Evolutionary conservation across 2,113 vertebrate species (phyloP), one percentile per base, ranked within the genome.

Genomic region (Hyla sarda): DNA sequence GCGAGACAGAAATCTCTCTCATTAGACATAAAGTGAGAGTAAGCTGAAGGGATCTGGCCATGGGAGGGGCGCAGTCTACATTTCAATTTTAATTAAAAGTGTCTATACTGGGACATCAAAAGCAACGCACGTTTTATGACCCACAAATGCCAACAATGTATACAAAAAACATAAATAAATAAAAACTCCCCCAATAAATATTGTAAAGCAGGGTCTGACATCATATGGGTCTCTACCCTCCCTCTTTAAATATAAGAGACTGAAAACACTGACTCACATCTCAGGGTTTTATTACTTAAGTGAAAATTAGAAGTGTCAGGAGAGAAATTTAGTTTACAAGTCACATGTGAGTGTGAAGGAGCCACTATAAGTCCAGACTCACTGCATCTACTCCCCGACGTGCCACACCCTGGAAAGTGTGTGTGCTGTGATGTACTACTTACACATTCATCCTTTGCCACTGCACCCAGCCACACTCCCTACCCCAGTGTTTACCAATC

Each of bases 361-460:
- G 77, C 34, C 28, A 30, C 32, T 8, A 41, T 41, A 8, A 8
- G 41, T 8, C 41, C 41, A 41, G 41, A 41, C 41, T 41, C 41
- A 5, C 8, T 72, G 81, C 48, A 72, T 48, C 12, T 25, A 6
- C 47, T 37, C 82, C 32, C n/a, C 10, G 3, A 13, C 50, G 10
- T 56, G 52, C 52, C 82, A 75, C 82, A 83, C 82, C 82, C 82
- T 60, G 71, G 82, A 75, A 60, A 74, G 52, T 54, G n/a, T 41
- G 8, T 32, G 16, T n/a, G 69, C 8, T 32, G 48, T 25, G 17
- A 52, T 73, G 52, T 41, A 56, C 45, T 82, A 47, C 14, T 12
- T 3, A 11, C 14, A 58, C 52, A 45, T 52, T 52, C 67, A 73
- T 25, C 32, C 30, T 8, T 4, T 74, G 50, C 48, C 48, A 34